Evolutionary conservation across 92 coral and sea anemone species (phyloP).

Genomic region (Desmophyllum pertusum): DNA sequence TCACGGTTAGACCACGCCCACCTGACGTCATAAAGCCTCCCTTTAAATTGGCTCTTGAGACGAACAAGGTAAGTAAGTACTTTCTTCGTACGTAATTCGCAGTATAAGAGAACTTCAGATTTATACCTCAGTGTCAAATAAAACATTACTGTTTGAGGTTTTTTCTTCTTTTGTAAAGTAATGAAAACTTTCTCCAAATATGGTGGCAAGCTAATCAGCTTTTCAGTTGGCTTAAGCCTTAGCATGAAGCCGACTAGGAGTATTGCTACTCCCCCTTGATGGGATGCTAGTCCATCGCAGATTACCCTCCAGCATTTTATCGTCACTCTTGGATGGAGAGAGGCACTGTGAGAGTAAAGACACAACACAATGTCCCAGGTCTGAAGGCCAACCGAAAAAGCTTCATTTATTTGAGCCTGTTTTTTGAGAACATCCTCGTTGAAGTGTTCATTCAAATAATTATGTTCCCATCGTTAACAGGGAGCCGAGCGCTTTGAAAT

Average conservation of each 20-base stretch:
- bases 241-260: too few species aligned
- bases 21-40: conserved; percentile 32
- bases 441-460: too few species aligned
- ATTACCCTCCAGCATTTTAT: too few species aligned
- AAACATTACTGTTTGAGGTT: background rate
- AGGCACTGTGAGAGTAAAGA: too few species aligned
- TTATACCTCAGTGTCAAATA: background rate
- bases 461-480: background rate
- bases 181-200: too few species aligned
- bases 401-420: background rate
- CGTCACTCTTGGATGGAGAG: too few species aligned
- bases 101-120: background rate
- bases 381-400: background rate
- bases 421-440: background rate
- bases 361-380: too few species aligned
- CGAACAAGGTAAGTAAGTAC: conserved; percentile 5
- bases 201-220: too few species aligned
- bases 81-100: background rate
- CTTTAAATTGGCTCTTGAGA: conserved; percentile 47
- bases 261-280: too few species aligned
- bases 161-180: too few species aligned
- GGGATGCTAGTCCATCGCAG: too few species aligned
- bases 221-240: too few species aligned
- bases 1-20: conserved; percentile 52
- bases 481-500: background rate